Base-by-base conservation (phyloP, 2,113 vertebrate genomes). In the Nothocercus nigrocapillus region DNA sequence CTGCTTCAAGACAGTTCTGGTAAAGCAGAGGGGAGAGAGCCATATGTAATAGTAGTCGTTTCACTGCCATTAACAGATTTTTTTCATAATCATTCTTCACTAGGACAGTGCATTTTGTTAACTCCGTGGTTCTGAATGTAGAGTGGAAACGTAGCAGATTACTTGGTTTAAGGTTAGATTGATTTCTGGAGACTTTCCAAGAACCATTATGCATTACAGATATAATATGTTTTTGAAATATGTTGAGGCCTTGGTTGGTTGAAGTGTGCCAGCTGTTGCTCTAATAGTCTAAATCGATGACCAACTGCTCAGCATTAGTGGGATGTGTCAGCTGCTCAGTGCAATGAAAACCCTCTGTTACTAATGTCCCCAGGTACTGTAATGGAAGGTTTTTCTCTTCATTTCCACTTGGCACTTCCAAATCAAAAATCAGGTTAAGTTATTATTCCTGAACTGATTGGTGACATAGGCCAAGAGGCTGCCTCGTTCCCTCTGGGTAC, bases 251-350 rank as follows among this genome's bases (percentile, higher is more conserved):
- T 90, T 94, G 87, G 94, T 88, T 96, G 96, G 95, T 83, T 95
- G 97, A 97, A 73, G 72, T 54, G 45, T 69, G 89, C 96, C 97
- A 97, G 97, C 89, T 98, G 97, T 95, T 97, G 47, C 87, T 87
- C 88, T 97, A 93, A 97, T 93, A 87, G 84, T 56, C 83, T 81
- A 94, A 96, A 97, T 97, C 88, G 87, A 78, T 96, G 96, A 86
- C 96, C 97, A 97, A 67, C 66, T 77, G 95, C 82, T 94, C 47
- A 38, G 68, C 66, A 64, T 96, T 94, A 96, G 88, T 66, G 95
- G 90, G 85, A 78, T 69, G n/a, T 82, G 89, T 82, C 87, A 79
- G 53, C 11, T 73, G 77, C 85, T 92, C 49, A 27, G 17, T 70
- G n/a, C 75, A 53, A 47, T 68, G 51, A 91, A 96, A 96, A 82